A percentile compares a stretch with the other conserved stretches of the same genome.
These are phyloP conservation scores for Peromyscus eremicus DNA, from an alignment of 2,797 vertebrate species.

Conservation along the genomic window DNA sequence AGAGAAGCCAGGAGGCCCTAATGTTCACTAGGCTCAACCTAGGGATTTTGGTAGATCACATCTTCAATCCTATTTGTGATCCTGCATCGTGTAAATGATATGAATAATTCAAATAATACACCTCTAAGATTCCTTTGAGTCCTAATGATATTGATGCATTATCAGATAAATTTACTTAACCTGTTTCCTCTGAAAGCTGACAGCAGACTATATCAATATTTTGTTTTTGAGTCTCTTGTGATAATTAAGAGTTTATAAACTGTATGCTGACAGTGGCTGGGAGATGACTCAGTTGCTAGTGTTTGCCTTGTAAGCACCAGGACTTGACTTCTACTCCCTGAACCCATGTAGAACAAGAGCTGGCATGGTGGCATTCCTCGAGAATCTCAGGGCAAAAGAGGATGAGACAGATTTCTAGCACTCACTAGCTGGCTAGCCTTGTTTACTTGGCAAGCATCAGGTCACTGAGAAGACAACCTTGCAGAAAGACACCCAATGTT, in stretches of 20 bases:
- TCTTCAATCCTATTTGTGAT: background rate
- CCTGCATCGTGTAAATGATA: constrained; percentile 32
- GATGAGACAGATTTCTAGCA: background rate
- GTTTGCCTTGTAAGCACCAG: background rate
- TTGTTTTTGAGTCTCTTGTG: constrained; percentile 47
- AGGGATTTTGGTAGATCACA: background rate
- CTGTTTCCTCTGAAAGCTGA: constrained; percentile 39
- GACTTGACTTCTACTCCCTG: background rate
- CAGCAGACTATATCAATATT: background rate
- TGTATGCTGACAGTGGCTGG: background rate
- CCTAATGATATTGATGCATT: background rate
- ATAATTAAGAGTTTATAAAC: constrained; percentile 51
- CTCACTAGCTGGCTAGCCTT: background rate
- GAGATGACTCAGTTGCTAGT: background rate
- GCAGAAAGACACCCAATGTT: background rate
- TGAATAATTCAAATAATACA: constrained; percentile 12
- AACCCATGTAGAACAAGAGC: background rate
- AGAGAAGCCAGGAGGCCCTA: background rate
- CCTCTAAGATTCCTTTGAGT: constrained; percentile 28
- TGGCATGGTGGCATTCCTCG: background rate
- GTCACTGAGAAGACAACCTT: background rate
- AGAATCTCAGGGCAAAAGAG: background rate
- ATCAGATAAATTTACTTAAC: constrained; percentile 49
- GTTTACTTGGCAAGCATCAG: background rate
- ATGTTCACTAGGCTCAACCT: background rate